These are phyloP conservation scores for Cheilosia urbana DNA, from an alignment of 2,888 invertebrate species.

Conservation along the genomic window DNA sequence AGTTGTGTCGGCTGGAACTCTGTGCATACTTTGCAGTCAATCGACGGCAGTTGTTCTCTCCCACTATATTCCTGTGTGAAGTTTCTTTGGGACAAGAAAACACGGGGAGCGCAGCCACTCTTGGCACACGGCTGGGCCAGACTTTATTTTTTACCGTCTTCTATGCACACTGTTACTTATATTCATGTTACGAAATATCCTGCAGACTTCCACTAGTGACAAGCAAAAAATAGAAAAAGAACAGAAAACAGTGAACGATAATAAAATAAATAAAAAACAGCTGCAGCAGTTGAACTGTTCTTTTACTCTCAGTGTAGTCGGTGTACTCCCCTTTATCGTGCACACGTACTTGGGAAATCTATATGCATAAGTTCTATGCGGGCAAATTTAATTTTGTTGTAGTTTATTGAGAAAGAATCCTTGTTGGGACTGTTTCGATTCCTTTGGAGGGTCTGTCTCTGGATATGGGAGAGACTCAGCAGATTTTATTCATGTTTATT, in stretches of 20 bases:
- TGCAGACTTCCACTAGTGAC: slow-evolving; percentile 57
- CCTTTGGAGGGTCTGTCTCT: slow-evolving; percentile 4
- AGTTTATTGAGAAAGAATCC: slow-evolving; percentile 65
- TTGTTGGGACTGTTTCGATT: slow-evolving; percentile 33
- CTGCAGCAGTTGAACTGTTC: slow-evolving; percentile 59
- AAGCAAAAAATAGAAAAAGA: slow-evolving; percentile 19
- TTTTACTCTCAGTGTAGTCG: not conserved
- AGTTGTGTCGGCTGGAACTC: slow-evolving; percentile 38
- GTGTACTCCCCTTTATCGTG: not conserved
- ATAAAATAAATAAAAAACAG: slow-evolving; percentile 73
- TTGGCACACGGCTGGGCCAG: slow-evolving; percentile 62
- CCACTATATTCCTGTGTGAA: slow-evolving; percentile 35
- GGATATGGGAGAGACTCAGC: slow-evolving; percentile 40
- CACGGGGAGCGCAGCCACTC: slow-evolving; percentile 49
- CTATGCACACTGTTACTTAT: slow-evolving; percentile 57
- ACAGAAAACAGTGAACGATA: slow-evolving; percentile 31
- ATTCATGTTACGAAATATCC: slow-evolving; percentile 65
- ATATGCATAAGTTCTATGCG: slow-evolving; percentile 72
- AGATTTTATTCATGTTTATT: slow-evolving; percentile 64
- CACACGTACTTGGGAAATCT: slow-evolving; percentile 31
- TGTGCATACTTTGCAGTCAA: slow-evolving; percentile 67
- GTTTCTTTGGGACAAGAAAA: slow-evolving; percentile 38
- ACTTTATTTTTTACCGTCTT: slow-evolving; percentile 21
- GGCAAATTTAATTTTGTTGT: slow-evolving; percentile 73
- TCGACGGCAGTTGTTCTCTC: slow-evolving; percentile 61